A percentile compares a stretch with the other conserved stretches of the same genome.
phyloP scores from a whole-genome alignment of 2,888 invertebrate species.

The Alentia gelatinosa region DNA sequence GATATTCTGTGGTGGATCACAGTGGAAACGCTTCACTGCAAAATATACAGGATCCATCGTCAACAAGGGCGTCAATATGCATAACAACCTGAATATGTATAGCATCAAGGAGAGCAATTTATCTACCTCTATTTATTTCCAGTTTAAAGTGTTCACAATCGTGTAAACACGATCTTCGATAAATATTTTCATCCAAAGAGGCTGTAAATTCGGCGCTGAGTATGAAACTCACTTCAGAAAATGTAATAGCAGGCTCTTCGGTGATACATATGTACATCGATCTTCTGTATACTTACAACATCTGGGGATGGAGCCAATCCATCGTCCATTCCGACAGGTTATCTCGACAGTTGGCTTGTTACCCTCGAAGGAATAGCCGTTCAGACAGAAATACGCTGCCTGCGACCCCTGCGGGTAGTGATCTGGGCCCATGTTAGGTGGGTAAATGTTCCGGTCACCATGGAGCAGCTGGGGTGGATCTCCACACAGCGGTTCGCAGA shows the following conservation, averaged over 20 bases:
- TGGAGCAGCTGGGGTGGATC: background rate
- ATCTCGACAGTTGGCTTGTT: background rate
- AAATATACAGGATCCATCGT: no score
- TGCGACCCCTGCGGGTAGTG: background rate
- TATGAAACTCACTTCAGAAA: no score
- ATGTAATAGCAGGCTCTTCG: no score
- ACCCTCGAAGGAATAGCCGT: slow-evolving; percentile 8
- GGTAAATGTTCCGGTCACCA: background rate
- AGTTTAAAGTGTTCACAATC: no score
- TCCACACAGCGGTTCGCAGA: background rate
- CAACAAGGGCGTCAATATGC: no score
- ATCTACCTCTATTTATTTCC: no score
- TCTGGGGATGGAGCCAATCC: background rate
- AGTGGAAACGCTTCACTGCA: slow-evolving; percentile 66
- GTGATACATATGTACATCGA: no score
- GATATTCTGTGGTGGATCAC: slow-evolving; percentile 67
- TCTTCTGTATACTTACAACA: slow-evolving; percentile 35
- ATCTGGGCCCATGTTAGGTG: background rate
- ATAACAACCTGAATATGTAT: no score
- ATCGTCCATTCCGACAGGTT: background rate
- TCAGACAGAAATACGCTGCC: slow-evolving; percentile 43
- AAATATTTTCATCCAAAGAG: no score
- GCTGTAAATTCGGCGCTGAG: no score
- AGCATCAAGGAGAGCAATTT: no score
- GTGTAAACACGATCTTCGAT: no score